Evolutionary conservation across 1,140 invertebrate species (phyloP).

Genomic region (Aphis gossypii): DNA sequence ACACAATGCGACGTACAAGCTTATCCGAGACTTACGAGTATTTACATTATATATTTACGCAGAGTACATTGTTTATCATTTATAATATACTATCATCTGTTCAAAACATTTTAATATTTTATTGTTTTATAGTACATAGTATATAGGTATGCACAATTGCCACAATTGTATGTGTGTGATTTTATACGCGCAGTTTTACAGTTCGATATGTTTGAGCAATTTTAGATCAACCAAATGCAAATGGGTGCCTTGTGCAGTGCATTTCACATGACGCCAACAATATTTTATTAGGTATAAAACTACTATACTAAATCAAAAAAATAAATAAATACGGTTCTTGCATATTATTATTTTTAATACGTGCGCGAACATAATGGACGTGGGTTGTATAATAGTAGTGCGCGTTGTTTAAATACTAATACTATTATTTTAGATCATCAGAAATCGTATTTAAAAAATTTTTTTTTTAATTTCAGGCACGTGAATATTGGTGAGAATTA

Average conservation of each 20-base stretch:
- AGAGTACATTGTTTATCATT: not conserved
- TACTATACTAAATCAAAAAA: not conserved
- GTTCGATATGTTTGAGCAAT: too few species aligned
- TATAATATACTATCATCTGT: not conserved
- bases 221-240: not conserved
- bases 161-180: not conserved
- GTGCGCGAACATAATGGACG: too few species aligned
- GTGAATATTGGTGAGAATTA: not conserved
- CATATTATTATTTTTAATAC: too few species aligned
- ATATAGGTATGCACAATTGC: not conserved
- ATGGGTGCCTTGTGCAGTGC: not conserved
- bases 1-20: not conserved
- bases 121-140: not conserved
- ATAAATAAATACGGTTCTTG: too few species aligned
- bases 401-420: not conserved
- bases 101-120: not conserved
- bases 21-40: not conserved
- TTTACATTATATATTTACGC: not conserved
- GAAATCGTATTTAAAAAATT: not conserved
- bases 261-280: not conserved
- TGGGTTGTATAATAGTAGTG: too few species aligned
- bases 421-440: not conserved
- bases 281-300: not conserved
- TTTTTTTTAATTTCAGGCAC: not conserved
- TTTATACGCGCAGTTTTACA: too few species aligned